These are phyloP conservation scores for Trichogramma evanescens DNA, from an alignment of 2,888 invertebrate species.

Conservation along the genomic window DNA sequence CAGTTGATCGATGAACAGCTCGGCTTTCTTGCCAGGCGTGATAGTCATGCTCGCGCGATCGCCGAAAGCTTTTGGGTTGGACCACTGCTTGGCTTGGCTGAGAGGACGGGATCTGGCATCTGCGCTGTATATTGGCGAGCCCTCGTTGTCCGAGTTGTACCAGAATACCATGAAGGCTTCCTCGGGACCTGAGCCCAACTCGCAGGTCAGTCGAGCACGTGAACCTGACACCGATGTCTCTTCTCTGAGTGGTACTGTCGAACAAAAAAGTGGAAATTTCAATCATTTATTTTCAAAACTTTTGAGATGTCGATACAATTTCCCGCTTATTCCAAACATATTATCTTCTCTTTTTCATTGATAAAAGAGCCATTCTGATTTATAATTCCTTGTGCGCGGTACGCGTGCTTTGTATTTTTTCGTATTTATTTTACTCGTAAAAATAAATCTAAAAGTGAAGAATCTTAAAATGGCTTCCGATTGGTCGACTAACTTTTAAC, in stretches of 20 bases:
- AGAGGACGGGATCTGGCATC: slow-evolving; percentile 47
- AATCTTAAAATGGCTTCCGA: too few species aligned
- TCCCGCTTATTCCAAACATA: too few species aligned
- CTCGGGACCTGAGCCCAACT: slow-evolving; percentile 65
- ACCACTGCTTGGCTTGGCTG: slow-evolving; percentile 47
- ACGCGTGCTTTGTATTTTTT: too few species aligned
- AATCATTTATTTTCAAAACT: too few species aligned
- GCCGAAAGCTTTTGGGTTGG: slow-evolving; percentile 46
- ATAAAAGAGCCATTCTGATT: too few species aligned
- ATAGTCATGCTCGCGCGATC: slow-evolving; percentile 47
- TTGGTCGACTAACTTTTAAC: too few species aligned
- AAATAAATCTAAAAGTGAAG: too few species aligned
- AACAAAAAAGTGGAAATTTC: too few species aligned
- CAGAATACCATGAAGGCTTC: slow-evolving; percentile 88
- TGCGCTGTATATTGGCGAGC: slow-evolving; percentile 76
- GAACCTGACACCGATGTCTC: slow-evolving; percentile 78
- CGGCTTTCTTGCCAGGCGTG: slow-evolving; percentile 48
- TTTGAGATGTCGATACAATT: too few species aligned
- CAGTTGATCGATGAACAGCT: slow-evolving; percentile 46
- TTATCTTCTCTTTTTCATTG: too few species aligned
- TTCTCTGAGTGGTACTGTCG: slow-evolving; percentile 55
- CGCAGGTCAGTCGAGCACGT: slow-evolving; percentile 77
- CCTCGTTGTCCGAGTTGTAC: slow-evolving; percentile 72
- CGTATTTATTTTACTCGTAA: too few species aligned
- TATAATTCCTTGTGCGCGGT: too few species aligned